Percentiles rank a stretch among this genome's conserved stretches.
These are phyloP conservation scores for Melinopterus prodromus DNA, from an alignment of 2,888 invertebrate species.

Conservation along the genomic window DNA sequence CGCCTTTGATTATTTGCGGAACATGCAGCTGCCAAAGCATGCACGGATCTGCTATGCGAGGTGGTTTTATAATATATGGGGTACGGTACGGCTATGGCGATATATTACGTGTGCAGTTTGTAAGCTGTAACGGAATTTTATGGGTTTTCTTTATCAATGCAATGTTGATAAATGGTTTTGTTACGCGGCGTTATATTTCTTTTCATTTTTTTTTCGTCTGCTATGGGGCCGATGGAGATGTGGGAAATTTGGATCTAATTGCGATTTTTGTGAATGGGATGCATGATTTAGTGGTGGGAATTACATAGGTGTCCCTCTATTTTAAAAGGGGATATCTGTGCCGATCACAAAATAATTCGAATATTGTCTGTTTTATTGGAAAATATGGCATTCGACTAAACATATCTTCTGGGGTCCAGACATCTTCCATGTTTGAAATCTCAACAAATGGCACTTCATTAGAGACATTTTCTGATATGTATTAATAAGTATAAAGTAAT, in stretches of 20 bases:
- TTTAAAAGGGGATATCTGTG: too few relatives aligned
- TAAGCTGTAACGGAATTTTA: background rate
- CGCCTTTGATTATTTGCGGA: background rate
- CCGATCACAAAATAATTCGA: too few relatives aligned
- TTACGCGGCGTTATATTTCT: background rate
- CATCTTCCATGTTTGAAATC: too few relatives aligned
- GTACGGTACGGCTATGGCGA: background rate
- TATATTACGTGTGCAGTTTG: background rate
- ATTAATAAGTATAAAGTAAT: too few relatives aligned
- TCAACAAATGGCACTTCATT: too few relatives aligned
- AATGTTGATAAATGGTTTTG: background rate
- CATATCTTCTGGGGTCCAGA: too few relatives aligned
- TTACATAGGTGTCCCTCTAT: background rate
- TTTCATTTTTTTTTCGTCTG: background rate
- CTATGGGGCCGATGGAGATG: background rate
- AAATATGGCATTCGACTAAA: too few relatives aligned
- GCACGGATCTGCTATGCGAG: background rate
- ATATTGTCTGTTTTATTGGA: too few relatives aligned
- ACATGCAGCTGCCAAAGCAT: background rate
- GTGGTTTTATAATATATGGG: background rate
- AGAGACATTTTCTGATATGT: too few relatives aligned
- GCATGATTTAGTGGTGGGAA: background rate
- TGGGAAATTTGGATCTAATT: conserved; percentile 4
- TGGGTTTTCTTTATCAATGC: background rate
- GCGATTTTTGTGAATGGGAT: background rate